Evolutionary conservation across 2,113 vertebrate species (phyloP).

Genomic region (Sylvia atricapilla): DNA sequence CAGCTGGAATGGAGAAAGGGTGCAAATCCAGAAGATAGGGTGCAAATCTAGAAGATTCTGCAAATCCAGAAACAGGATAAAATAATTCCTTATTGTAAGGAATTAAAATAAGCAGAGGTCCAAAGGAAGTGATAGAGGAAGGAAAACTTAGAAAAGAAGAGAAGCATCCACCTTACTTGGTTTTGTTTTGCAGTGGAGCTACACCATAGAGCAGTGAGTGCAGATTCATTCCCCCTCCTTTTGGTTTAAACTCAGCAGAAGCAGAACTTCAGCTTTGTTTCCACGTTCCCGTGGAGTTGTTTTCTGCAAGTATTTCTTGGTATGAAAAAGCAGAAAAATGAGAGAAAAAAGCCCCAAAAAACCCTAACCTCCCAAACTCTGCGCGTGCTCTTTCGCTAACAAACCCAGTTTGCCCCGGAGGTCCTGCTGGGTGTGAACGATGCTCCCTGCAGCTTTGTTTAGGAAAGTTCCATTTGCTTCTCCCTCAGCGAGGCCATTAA

Average conservation of each 20-base stretch:
- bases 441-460: slow-evolving; percentile 52
- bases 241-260: not conserved
- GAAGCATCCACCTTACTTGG: not conserved
- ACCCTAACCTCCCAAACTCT: not conserved
- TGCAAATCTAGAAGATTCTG: not conserved
- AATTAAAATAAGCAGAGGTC: not conserved
- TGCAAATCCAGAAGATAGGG: not conserved
- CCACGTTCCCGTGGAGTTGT: not conserved
- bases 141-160: not conserved
- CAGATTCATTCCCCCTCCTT: not conserved
- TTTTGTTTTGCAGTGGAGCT: not conserved
- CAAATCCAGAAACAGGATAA: not conserved
- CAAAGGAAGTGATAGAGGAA: not conserved
- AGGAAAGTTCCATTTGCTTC: slow-evolving; percentile 46
- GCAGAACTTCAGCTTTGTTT: not conserved
- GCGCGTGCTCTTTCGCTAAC: slow-evolving; percentile 26
- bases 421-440: slow-evolving; percentile 50
- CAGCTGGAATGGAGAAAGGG: not conserved
- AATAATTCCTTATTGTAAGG: not conserved
- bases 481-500: slow-evolving; percentile 33
- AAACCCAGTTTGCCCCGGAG: slow-evolving; percentile 17
- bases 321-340: not conserved
- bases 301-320: slow-evolving; percentile 7
- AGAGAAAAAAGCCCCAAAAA: not conserved
- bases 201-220: not conserved